phyloP scores from a whole-genome alignment of 2,797 vertebrate genomes.

The Loris lydekkerianus region DNA sequence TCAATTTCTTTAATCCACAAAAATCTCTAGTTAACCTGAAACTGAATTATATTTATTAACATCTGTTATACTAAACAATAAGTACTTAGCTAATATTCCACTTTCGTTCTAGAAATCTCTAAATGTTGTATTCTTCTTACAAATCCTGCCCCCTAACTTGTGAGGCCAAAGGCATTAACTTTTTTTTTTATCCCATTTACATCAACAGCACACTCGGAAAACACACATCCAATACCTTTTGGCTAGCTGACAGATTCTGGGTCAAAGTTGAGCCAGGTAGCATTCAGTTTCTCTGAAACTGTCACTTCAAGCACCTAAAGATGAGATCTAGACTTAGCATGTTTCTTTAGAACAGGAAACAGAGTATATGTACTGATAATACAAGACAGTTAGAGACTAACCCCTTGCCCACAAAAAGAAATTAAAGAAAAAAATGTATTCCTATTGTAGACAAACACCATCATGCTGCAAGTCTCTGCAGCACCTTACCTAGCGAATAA shows the following conservation, averaged over 20 bases:
- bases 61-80: constrained; percentile 32
- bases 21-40: constrained; percentile 65
- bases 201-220: constrained; percentile 42
- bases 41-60: constrained; percentile 6
- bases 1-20: constrained; percentile 23
- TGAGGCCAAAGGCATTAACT: constrained; percentile 36
- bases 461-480: not conserved
- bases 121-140: not conserved
- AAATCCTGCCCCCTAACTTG: constrained; percentile 25
- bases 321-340: not conserved
- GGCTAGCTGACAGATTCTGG: not conserved
- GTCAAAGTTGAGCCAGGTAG: not conserved
- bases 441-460: not conserved
- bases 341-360: not conserved
- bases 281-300: constrained; percentile 46
- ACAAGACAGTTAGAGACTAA: not conserved
- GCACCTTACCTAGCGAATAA: not conserved
- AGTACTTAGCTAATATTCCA: not conserved
- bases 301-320: not conserved
- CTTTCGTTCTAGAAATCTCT: constrained; percentile 35
- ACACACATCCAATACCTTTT: not conserved
- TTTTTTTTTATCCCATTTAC: constrained; percentile 49
- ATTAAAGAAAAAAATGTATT: not conserved
- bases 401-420: not conserved
- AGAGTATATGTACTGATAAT: not conserved